Percentiles rank a stretch among this genome's conserved stretches.
Evolutionary conservation across 2,888 invertebrate genomes (phyloP).

Genomic region (Spatulosminthurus flaviceps): DNA sequence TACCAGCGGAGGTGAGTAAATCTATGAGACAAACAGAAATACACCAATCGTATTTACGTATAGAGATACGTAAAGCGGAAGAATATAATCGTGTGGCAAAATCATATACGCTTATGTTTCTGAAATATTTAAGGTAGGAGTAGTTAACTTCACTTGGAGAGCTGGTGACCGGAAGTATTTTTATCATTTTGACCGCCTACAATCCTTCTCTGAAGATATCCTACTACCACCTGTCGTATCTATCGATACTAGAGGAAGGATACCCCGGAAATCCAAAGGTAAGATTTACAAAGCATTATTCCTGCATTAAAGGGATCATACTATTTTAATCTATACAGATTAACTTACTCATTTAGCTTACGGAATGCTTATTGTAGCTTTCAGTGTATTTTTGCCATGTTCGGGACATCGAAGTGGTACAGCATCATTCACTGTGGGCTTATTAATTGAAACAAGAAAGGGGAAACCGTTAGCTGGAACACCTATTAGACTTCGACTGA

Average conservation of each 20-base stretch:
- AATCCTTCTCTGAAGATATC: conserved; percentile 84
- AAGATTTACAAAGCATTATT: conserved; percentile 61
- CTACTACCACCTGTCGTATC: conserved; percentile 87
- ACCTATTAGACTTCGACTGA: conserved; percentile 83
- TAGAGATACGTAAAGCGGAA: no score
- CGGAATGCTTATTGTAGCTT: no score
- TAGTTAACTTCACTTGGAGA: conserved; percentile 91
- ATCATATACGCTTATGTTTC: neutral
- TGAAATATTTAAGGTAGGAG: conserved; percentile 68
- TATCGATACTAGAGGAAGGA: conserved; percentile 83
- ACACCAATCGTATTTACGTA: no score
- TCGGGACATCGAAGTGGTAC: conserved; percentile 87
- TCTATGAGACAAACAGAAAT: no score
- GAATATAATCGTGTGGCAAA: neutral
- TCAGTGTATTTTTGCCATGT: conserved; percentile 87
- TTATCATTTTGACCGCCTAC: conserved; percentile 86
- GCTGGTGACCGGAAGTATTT: conserved; percentile 73
- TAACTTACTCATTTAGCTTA: conserved; percentile 1
- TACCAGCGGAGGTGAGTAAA: conserved; percentile 83
- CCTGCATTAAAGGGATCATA: no score
- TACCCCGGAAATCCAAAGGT: conserved; percentile 88
- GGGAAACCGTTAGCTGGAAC: conserved; percentile 85
- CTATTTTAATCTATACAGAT: no score
- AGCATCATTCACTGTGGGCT: conserved; percentile 85
- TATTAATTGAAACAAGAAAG: conserved; percentile 82